Conservation (phyloP, 2,888 invertebrate species). For the Bombylius major region DNA sequence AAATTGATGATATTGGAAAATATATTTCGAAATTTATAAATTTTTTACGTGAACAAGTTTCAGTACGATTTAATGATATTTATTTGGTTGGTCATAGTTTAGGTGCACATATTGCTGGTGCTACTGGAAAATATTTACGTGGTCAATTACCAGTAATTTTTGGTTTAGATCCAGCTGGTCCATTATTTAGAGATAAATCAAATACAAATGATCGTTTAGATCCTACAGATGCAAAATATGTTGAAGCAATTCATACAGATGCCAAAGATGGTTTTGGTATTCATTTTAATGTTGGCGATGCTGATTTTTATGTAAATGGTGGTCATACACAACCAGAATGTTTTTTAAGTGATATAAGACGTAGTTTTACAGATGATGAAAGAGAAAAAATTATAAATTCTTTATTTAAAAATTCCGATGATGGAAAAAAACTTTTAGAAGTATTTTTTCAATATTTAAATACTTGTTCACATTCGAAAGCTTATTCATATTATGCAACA, state of each 20-base stretch:
- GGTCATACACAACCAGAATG: constrained; percentile 42
- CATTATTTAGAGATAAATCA: constrained; percentile 15
- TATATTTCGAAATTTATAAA: constrained; percentile 25
- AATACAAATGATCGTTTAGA: constrained; percentile 21
- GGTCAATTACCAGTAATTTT: constrained; percentile 43
- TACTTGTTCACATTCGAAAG: no score
- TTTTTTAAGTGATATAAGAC: constrained; percentile 13
- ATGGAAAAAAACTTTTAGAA: no score
- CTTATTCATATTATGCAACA: no score
- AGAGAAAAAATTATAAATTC: no score
- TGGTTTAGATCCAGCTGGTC: constrained; percentile 25
- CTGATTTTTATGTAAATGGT: constrained; percentile 42
- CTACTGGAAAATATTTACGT: constrained; percentile 42
- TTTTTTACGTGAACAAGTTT: constrained; percentile 36
- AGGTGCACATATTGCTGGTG: constrained; percentile 45
- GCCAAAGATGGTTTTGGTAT: constrained; percentile 25
- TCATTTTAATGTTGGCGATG: constrained; percentile 30
- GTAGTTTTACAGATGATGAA: background rate
- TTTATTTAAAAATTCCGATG: no score
- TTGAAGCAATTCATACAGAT: constrained; percentile 31
- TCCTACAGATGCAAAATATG: constrained; percentile 26
- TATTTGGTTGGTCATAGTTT: constrained; percentile 45
- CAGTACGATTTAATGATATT: constrained; percentile 37
- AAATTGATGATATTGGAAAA: constrained; percentile 16
- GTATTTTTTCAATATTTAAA: no score